Evolutionary conservation across 2,888 invertebrate species (phyloP), one percentile per base, ranked within the genome.

Genomic region (Arctia plantaginis): DNA sequence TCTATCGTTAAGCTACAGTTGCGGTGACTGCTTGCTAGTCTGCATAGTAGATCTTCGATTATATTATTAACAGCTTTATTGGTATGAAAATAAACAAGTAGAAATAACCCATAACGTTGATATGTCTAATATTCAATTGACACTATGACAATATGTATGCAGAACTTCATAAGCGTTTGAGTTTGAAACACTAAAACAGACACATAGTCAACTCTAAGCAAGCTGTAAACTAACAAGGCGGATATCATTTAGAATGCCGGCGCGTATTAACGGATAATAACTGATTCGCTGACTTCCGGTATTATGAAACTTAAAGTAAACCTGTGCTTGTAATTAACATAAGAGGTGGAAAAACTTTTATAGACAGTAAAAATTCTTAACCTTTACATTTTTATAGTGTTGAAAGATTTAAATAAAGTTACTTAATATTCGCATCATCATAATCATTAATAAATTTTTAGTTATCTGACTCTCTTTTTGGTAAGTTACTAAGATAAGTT

Each of bases 191-290:
- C 39, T 55, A n/a, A 69, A 69, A 39, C 39, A 55, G 7, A 23
- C 62, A 62, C 62, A 44, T 30, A 64, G 44, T 51, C 59, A 30
- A 20, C 23, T 15, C 30, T 27, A 23, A 41, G 23, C 62, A 77
- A 83, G 81, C 27, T 30, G 62, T 73, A 23, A 74, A 41, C 71
- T 62, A 72, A 77, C 69, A 66, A 73, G 70, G 27, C 13, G 7
- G 69, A 51, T 72, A 78, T 74, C 73, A 67, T 77, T 78, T 72
- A 71, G 74, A 71, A 68, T 76, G 80, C 80, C 76, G 77, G 80
- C n/a, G 59, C 75, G 78, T 76, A 83, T 83, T 79, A 79, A 73
- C 41, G 55, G 27, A 66, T 75, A 77, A 76, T 82, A 79, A 84
- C 70, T 77, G 66, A 69, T 65, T 73, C 65, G 68, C 77, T 77